phyloP scores from a whole-genome alignment of 1,140 invertebrate genomes.

The Onthophagus taurus region DNA sequence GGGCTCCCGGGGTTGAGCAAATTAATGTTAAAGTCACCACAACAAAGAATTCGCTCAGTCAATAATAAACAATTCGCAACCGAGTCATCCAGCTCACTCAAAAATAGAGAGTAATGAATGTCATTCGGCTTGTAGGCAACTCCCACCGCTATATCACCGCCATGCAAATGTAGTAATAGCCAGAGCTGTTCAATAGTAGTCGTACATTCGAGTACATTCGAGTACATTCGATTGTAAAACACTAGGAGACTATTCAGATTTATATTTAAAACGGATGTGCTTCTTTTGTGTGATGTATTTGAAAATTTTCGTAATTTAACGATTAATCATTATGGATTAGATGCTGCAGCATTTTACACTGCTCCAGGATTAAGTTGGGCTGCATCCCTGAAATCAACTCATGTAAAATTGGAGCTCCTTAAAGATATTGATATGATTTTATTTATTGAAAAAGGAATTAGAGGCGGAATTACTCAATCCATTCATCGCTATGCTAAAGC shows the following conservation, averaged over 20 bases:
- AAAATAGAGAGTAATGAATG: too few relatives aligned
- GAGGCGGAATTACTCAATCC: constrained; percentile 20
- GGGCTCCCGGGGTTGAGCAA: too few relatives aligned
- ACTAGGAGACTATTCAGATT: constrained; percentile 37
- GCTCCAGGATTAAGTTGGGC: constrained; percentile 36
- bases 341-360: constrained; percentile 35
- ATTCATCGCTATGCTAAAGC: constrained; percentile 17
- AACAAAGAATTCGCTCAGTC: too few relatives aligned
- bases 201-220: too few relatives aligned
- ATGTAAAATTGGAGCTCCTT: constrained; percentile 40
- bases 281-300: constrained; percentile 36
- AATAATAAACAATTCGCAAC: too few relatives aligned
- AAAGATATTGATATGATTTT: constrained; percentile 30
- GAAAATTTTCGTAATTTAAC: constrained; percentile 39
- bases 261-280: constrained; percentile 38
- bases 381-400: constrained; percentile 35
- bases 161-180: too few relatives aligned
- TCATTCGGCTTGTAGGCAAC: too few relatives aligned
- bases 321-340: constrained; percentile 30
- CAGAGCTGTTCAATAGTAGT: too few relatives aligned
- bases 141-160: too few relatives aligned
- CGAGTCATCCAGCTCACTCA: too few relatives aligned
- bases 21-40: too few relatives aligned
- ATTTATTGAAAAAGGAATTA: constrained; percentile 27
- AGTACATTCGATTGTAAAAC: constrained; percentile 35